A percentile compares a stretch with the other conserved stretches of the same genome.
Evolutionary conservation across 2,888 invertebrate genomes (phyloP).

Genomic region (Hypolimnas misippus): DNA sequence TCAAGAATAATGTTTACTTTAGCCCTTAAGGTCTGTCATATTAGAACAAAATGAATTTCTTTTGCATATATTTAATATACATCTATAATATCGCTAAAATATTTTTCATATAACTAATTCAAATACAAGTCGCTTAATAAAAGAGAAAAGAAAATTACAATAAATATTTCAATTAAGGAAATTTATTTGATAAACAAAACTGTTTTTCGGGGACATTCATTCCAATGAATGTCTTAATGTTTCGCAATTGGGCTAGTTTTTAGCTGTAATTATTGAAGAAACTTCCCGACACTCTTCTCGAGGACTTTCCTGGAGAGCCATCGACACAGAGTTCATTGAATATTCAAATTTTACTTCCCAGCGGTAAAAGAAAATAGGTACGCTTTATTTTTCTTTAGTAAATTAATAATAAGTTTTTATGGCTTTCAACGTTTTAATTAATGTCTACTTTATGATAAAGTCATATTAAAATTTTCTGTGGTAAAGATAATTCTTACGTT

Average conservation of each 20-base stretch:
- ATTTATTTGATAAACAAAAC: background rate
- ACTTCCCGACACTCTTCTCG: conserved; percentile 23
- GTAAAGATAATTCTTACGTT: background rate
- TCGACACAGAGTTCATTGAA: conserved; percentile 17
- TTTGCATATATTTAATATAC: no score
- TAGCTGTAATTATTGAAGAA: conserved; percentile 22
- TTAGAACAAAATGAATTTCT: no score
- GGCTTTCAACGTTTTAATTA: background rate
- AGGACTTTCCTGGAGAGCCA: conserved; percentile 14
- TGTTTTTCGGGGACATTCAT: background rate
- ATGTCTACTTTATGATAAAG: background rate
- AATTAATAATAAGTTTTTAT: conserved; percentile 5
- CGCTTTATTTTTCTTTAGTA: background rate
- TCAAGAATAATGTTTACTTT: no score
- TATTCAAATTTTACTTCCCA: conserved; percentile 16
- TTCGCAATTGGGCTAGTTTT: conserved; percentile 7
- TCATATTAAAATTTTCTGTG: background rate
- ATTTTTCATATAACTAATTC: no score
- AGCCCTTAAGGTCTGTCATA: no score
- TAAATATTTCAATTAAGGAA: background rate
- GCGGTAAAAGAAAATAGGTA: conserved; percentile 10
- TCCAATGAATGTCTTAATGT: conserved; percentile 16
- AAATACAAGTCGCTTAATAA: no score
- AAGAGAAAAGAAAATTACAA: background rate
- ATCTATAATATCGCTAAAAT: no score